Evolutionary conservation across 2,113 vertebrate species (phyloP).

Genomic region (Pseudorectes ferrugineus): DNA sequence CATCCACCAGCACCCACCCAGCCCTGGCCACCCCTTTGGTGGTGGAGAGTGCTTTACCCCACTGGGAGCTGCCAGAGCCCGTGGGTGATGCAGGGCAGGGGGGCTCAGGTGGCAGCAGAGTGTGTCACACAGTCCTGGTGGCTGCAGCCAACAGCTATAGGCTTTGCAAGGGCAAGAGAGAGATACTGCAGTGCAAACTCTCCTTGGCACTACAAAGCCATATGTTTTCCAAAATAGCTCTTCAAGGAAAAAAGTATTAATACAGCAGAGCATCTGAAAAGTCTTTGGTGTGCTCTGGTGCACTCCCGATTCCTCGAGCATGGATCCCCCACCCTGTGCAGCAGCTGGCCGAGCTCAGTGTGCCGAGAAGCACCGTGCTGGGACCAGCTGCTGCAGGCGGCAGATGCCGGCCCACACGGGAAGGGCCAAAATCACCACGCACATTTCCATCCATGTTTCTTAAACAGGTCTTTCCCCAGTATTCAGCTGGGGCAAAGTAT

Average conservation of each 20-base stretch:
- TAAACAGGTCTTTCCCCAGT: not conserved
- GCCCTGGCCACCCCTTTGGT: not conserved
- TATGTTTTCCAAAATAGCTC: not conserved
- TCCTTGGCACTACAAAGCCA: rapidly evolving
- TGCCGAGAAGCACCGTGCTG: rapidly evolving
- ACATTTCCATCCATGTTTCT: not conserved
- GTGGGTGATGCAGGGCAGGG: rapidly evolving
- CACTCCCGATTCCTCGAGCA: rapidly evolving
- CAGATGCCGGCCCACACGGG: rapidly evolving
- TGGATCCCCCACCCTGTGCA: rapidly evolving
- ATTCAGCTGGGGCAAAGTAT: not conserved
- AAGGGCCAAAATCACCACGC: not conserved
- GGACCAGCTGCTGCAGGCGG: not conserved
- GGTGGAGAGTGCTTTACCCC: not conserved
- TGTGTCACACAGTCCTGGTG: not conserved
- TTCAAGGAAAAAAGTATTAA: not conserved
- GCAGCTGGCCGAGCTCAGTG: not conserved
- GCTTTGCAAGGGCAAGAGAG: not conserved
- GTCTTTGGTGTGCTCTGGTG: rapidly evolving
- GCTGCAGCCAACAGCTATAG: rapidly evolving
- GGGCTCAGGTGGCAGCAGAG: not conserved
- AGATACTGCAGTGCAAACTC: not conserved
- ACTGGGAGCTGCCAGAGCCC: rapidly evolving
- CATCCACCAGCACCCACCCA: not conserved
- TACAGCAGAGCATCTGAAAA: not conserved